These are phyloP conservation scores for Amphipoea lucens DNA, from an alignment of 2,888 invertebrate genomes.

Conservation along the genomic window DNA sequence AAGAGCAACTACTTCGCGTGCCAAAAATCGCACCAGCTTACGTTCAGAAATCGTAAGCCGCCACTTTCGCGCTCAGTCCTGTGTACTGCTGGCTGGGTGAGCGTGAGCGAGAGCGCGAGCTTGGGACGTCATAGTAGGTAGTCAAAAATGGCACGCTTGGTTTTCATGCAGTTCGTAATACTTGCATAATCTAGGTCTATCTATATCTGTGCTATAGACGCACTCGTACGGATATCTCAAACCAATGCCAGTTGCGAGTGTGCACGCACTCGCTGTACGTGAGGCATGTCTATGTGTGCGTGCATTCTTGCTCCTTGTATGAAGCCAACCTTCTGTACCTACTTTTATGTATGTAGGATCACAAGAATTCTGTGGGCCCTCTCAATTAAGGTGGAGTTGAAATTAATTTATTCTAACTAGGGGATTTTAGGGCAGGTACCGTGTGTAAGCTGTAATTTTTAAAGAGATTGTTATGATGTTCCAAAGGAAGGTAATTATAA, in stretches of 20 bases:
- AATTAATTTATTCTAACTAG: conserved; percentile 85
- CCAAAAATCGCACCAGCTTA: too few relatives aligned
- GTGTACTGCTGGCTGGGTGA: too few relatives aligned
- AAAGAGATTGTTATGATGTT: conserved; percentile 58
- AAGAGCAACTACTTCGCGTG: too few relatives aligned
- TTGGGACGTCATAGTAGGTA: too few relatives aligned
- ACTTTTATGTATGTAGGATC: conserved; percentile 63
- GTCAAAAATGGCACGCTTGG: too few relatives aligned
- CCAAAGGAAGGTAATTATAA: conserved; percentile 55
- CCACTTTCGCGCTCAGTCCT: too few relatives aligned
- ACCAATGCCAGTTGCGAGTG: not conserved
- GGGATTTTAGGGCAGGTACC: conserved; percentile 63
- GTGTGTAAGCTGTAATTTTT: conserved; percentile 65
- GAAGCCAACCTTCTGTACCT: conserved; percentile 6
- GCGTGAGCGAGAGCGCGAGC: too few relatives aligned
- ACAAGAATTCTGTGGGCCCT: conserved; percentile 75
- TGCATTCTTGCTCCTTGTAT: not conserved
- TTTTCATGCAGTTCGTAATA: too few relatives aligned
- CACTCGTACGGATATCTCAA: not conserved
- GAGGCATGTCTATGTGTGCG: not conserved
- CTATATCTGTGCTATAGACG: too few relatives aligned
- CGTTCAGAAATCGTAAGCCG: too few relatives aligned
- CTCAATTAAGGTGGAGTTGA: conserved; percentile 83
- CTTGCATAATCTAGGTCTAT: too few relatives aligned
- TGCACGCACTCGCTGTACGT: not conserved